Conservation (phyloP, 2,888 invertebrate species). For the Antitype chi region DNA sequence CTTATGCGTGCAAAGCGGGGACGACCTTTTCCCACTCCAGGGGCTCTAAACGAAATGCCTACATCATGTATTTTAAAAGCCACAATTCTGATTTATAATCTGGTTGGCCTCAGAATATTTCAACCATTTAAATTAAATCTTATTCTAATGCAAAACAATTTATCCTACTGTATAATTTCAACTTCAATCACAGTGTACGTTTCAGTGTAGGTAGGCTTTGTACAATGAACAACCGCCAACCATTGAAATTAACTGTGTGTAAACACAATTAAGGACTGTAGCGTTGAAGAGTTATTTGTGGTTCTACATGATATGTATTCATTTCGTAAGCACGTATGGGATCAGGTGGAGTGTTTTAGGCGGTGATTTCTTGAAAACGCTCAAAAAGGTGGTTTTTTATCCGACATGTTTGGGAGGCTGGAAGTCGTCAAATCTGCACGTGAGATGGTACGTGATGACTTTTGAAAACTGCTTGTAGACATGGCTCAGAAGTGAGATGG, state of each 20-base stretch:
- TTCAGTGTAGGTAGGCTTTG: neutral
- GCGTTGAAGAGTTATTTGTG: slow-evolving; percentile 3
- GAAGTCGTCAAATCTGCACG: too few species aligned
- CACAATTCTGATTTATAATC: slow-evolving; percentile 27
- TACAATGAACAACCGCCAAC: slow-evolving; percentile 8
- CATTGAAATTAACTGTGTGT: slow-evolving; percentile 22
- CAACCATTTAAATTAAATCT: slow-evolving; percentile 22
- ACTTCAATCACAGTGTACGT: slow-evolving; percentile 13
- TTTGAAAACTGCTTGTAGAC: too few species aligned
- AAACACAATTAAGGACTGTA: slow-evolving; percentile 22
- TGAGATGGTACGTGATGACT: too few species aligned
- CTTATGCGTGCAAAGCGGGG: slow-evolving; percentile 4
- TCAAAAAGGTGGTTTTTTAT: too few species aligned
- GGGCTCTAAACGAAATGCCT: slow-evolving; percentile 7
- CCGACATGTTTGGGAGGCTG: too few species aligned
- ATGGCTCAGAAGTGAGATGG: too few species aligned
- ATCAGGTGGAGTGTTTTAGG: neutral
- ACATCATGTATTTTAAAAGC: slow-evolving; percentile 37
- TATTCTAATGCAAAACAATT: slow-evolving; percentile 23
- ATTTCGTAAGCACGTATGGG: neutral
- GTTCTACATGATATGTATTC: neutral
- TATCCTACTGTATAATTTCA: slow-evolving; percentile 22
- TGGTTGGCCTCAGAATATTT: slow-evolving; percentile 23
- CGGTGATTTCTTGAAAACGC: too few species aligned
- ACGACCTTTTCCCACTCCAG: slow-evolving; percentile 19